These are phyloP conservation scores for Pelodytes ibericus DNA, from an alignment of 2,797 vertebrate genomes.

Conservation along the genomic window DNA sequence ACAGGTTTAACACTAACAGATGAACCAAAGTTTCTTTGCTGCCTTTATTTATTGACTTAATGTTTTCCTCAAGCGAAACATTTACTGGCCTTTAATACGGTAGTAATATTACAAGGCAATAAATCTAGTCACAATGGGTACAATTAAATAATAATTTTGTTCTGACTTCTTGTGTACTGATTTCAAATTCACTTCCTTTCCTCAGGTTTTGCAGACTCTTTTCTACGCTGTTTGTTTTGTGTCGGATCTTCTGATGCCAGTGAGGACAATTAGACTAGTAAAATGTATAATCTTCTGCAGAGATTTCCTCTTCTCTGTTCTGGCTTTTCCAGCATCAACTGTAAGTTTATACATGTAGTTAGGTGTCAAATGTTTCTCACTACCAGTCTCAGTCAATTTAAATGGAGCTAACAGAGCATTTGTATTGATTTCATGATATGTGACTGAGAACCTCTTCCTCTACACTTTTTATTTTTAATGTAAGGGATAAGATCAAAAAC, in stretches of 20 bases:
- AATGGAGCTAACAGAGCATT: neutral
- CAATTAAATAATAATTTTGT: neutral
- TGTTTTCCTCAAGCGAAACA: no score
- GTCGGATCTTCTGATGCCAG: slow-evolving; percentile 75
- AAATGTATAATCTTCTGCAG: slow-evolving; percentile 72
- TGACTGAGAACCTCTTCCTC: neutral
- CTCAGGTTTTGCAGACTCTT: slow-evolving; percentile 83
- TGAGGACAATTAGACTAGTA: slow-evolving; percentile 65
- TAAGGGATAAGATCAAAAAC: no score
- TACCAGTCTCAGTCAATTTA: slow-evolving; percentile 13
- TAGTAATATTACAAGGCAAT: no score
- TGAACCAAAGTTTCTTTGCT: no score
- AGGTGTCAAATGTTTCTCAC: neutral
- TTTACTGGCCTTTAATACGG: no score
- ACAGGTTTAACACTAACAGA: no score
- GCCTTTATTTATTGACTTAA: no score
- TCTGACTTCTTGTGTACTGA: neutral
- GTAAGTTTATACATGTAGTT: slow-evolving; percentile 73
- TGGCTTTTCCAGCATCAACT: slow-evolving; percentile 84
- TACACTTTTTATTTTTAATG: no score
- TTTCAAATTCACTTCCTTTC: slow-evolving; percentile 67
- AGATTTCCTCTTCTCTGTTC: slow-evolving; percentile 84
- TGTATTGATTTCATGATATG: slow-evolving; percentile 18
- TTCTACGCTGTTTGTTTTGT: slow-evolving; percentile 83
- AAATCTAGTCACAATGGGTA: neutral